These are phyloP conservation scores for Pseudochromis fuscus DNA, from an alignment of 2,797 vertebrate species.

Conservation along the genomic window DNA sequence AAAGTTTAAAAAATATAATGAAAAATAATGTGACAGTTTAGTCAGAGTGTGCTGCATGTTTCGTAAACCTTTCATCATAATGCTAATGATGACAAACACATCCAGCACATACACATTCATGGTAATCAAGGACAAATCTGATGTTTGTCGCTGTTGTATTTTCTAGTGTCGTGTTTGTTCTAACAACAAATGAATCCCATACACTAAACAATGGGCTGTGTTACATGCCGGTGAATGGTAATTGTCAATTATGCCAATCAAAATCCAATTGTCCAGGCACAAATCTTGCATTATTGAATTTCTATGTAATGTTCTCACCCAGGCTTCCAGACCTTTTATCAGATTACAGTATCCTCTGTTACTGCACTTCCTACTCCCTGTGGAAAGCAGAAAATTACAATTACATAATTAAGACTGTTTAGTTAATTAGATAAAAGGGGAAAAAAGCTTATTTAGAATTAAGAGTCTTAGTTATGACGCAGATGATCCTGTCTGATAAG, in stretches of 20 bases:
- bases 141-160: constrained; percentile 51
- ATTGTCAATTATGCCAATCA: constrained; percentile 81
- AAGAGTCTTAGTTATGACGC: constrained; percentile 33
- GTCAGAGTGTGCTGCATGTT: neutral
- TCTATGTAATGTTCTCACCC: constrained; percentile 72
- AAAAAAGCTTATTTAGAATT: constrained; percentile 48
- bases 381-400: constrained; percentile 62
- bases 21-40: neutral
- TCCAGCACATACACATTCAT: constrained; percentile 34
- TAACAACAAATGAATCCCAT: constrained; percentile 64
- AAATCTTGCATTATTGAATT: constrained; percentile 76
- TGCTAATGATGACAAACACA: constrained; percentile 49
- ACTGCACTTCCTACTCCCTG: constrained; percentile 39
- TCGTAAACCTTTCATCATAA: constrained; percentile 2
- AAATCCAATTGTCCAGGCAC: constrained; percentile 76
- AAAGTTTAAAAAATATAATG: neutral
- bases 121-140: constrained; percentile 42
- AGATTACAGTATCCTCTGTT: constrained; percentile 63
- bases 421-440: constrained; percentile 55
- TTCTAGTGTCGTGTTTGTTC: constrained; percentile 59
- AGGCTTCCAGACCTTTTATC: constrained; percentile 59
- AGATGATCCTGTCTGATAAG: constrained; percentile 38
- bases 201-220: constrained; percentile 56
- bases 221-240: constrained; percentile 73
- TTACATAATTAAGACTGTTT: constrained; percentile 63